Evolutionary conservation across 2,113 vertebrate species (phyloP), one percentile per base, ranked within the genome.

Genomic region (Saccopteryx bilineata): DNA sequence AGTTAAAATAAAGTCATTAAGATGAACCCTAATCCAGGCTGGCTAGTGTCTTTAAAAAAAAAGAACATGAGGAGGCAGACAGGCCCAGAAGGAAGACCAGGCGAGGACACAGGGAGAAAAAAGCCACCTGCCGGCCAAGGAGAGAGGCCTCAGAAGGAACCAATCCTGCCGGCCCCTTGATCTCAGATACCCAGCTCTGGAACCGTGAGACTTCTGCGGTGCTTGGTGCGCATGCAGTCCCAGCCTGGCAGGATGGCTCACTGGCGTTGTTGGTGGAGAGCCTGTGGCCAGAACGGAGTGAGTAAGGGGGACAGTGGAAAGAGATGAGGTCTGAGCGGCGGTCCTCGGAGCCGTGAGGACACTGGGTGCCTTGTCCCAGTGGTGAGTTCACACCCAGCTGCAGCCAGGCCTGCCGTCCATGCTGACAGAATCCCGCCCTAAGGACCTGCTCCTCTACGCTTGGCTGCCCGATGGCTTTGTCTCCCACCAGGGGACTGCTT

Each of bases 221-320:
- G 24, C 13, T 74, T 60, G 66, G 84, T 61, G 46, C 39, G 2
- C 39, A 39, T 39, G 39, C 39, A 39, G 39, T 39, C 39, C 39
- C 39, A 39, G 39, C 39, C 39, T 39, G 39, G 39, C 39, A 3
- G 39, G 39, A 39, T 39, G 39, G 39, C 39, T 39, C 39, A 39
- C 68, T 33, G 24, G 17, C 26, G 24, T 69, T 33, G 74, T 18
- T 48, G 7, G 7, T 31, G 33, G 54, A 31, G 18, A 74, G 4
- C 0, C 5, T 18, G 31, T 7, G 52, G 48, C 15, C 63, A n/a
- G 19, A 68, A 18, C 7, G 39, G 7, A 46, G 19, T 33, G 6
- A 60, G 10, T 6, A 58, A 48, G 13, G 2, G 4, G 5, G 5
- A 48, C 5, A 11, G 13, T 1, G 9, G 18, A 28, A 31, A 28